A percentile compares a stretch with the other conserved stretches of the same genome.
phyloP scores from a whole-genome alignment of 2,797 vertebrate species.

The Xenentodon cancila region DNA sequence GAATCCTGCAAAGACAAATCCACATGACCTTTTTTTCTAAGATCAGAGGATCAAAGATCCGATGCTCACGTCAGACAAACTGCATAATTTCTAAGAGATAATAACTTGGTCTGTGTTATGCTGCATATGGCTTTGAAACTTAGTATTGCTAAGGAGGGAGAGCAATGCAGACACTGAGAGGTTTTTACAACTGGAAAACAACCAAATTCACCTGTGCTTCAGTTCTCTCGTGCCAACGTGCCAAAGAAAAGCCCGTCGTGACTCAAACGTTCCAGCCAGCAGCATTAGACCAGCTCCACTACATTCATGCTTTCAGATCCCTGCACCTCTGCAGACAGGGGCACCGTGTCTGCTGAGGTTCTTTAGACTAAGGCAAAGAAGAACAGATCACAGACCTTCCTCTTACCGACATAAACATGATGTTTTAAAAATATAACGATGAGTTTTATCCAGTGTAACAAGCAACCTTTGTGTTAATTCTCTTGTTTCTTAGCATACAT shows the following conservation, averaged over 20 bases:
- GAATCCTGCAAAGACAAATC: background rate
- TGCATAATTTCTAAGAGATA: conserved; percentile 24
- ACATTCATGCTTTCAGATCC: conserved; percentile 37
- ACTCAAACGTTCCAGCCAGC: too few relatives aligned
- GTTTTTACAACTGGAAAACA: too few relatives aligned
- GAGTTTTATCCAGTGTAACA: conserved; percentile 11
- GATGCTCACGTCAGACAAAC: conserved; percentile 6
- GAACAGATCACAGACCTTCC: conserved; percentile 33
- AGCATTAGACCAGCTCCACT: conserved; percentile 9
- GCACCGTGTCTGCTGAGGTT: conserved; percentile 27
- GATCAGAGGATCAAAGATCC: too few relatives aligned
- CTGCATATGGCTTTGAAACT: conserved; percentile 40
- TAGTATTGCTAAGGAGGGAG: conserved; percentile 14
- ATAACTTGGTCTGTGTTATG: conserved; percentile 12
- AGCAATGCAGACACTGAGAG: too few relatives aligned
- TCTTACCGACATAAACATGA: conserved; percentile 15
- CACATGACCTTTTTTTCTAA: background rate
- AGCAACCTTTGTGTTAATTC: conserved; percentile 9
- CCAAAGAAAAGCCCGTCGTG: conserved; percentile 20
- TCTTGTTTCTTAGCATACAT: background rate
- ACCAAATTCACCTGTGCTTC: too few relatives aligned
- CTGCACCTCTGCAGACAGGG: conserved; percentile 22
- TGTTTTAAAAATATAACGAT: conserved; percentile 27
- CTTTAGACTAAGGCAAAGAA: conserved; percentile 55
- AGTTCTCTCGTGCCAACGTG: too few relatives aligned